Conservation (phyloP, 2,888 invertebrate species). For the Drosophila nr. perissopoda region DNA sequence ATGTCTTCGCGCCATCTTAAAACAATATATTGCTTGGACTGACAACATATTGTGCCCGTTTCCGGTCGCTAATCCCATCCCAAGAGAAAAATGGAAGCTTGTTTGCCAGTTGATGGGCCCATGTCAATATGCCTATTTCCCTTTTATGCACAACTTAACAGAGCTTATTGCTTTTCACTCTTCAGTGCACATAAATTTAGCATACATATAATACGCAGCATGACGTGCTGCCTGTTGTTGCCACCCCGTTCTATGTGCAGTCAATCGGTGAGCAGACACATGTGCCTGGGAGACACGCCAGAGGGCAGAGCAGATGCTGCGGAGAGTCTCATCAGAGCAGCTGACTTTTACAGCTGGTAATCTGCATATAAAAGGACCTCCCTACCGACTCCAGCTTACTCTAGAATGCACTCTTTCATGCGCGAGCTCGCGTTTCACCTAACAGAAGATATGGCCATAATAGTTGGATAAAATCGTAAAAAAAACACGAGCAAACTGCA, state of each 20-base stretch:
- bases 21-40: constrained; percentile 9
- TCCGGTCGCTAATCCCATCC: neutral
- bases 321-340: constrained; percentile 62
- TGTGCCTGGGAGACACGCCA: constrained; percentile 16
- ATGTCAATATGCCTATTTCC: constrained; percentile 71
- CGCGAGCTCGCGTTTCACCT: constrained; percentile 49
- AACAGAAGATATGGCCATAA: constrained; percentile 60
- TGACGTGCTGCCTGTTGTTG: constrained; percentile 32
- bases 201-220: constrained; percentile 66
- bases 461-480: constrained; percentile 24
- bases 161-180: constrained; percentile 79
- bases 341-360: constrained; percentile 54
- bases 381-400: neutral
- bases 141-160: constrained; percentile 78
- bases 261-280: constrained; percentile 31
- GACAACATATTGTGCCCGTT: constrained; percentile 39
- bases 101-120: constrained; percentile 21
- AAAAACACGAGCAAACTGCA: constrained; percentile 48
- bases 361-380: constrained; percentile 62
- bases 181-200: constrained; percentile 78
- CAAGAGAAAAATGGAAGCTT: neutral
- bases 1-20: neutral
- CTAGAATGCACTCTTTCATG: constrained; percentile 6
- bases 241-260: constrained; percentile 42
- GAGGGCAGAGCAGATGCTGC: constrained; percentile 29